These are phyloP conservation scores for Lamproptera curius DNA, from an alignment of 2,888 invertebrate genomes.

Conservation along the genomic window DNA sequence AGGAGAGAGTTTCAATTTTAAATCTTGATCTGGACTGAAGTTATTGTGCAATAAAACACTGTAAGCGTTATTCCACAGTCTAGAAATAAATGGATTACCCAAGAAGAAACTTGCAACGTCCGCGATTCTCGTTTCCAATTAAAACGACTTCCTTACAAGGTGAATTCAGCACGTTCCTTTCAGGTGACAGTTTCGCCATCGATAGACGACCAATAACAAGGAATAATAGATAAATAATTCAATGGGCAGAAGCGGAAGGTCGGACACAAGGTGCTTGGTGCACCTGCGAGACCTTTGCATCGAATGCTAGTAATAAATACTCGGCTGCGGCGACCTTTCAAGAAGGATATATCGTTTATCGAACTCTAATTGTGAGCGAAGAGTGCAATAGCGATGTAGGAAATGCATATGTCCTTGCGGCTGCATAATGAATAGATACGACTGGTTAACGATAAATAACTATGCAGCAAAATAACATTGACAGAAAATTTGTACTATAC, in stretches of 20 bases:
- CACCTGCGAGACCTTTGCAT: slow-evolving; percentile 54
- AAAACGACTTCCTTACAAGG: slow-evolving; percentile 44
- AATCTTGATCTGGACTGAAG: too few relatives aligned
- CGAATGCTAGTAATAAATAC: slow-evolving; percentile 20
- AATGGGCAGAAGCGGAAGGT: slow-evolving; percentile 58
- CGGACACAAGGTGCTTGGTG: slow-evolving; percentile 57
- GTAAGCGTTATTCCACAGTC: too few relatives aligned
- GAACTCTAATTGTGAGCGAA: not conserved
- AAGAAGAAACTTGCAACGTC: not conserved
- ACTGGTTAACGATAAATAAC: too few relatives aligned
- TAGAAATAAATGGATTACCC: too few relatives aligned
- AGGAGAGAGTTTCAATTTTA: too few relatives aligned
- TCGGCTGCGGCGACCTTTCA: slow-evolving; percentile 8
- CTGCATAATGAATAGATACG: too few relatives aligned
- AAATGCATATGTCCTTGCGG: not conserved
- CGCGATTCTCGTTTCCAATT: slow-evolving; percentile 35
- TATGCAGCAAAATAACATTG: too few relatives aligned
- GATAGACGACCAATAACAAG: slow-evolving; percentile 35
- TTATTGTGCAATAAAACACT: too few relatives aligned
- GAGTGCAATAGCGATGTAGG: not conserved
- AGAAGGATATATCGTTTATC: not conserved
- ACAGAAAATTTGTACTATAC: too few relatives aligned
- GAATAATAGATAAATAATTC: slow-evolving; percentile 58
- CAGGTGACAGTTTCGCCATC: slow-evolving; percentile 14
- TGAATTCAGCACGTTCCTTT: slow-evolving; percentile 23